A percentile compares a stretch with the other conserved stretches of the same genome.
Evolutionary conservation across 2,797 vertebrate genomes (phyloP).

Genomic region (Sparus aurata): DNA sequence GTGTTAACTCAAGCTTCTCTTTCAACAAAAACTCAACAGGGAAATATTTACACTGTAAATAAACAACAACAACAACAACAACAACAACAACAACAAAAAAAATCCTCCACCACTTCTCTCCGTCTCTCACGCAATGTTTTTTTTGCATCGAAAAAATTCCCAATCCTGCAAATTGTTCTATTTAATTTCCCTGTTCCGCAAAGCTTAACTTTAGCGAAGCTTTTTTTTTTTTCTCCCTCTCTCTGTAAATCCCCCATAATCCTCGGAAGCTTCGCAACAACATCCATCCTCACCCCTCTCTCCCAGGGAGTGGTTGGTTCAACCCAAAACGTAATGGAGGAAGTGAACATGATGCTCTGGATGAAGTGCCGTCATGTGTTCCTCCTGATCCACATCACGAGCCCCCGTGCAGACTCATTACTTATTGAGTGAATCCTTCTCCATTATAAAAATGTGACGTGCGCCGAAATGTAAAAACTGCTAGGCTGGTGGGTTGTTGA

Average conservation of each 20-base stretch:
- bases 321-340: constrained; percentile 67
- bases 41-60: not conserved
- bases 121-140: constrained; percentile 35
- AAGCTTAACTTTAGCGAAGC: constrained; percentile 79
- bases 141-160: constrained; percentile 48
- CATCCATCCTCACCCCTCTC: constrained; percentile 67
- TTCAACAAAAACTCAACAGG: constrained; percentile 14
- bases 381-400: constrained; percentile 55
- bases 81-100: not conserved
- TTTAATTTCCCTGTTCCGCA: constrained; percentile 77
- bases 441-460: constrained; percentile 18
- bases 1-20: constrained; percentile 8
- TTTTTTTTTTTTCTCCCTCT: constrained; percentile 39
- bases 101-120: not conserved
- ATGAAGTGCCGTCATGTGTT: constrained; percentile 51
- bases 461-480: constrained; percentile 10
- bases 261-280: constrained; percentile 63
- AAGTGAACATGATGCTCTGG: constrained; percentile 64
- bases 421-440: constrained; percentile 58
- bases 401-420: constrained; percentile 52
- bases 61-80: not conserved
- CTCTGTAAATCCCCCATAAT: constrained; percentile 82
- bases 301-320: constrained; percentile 64
- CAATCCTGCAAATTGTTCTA: constrained; percentile 78
- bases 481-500: not conserved